Evolutionary conservation across 2,113 vertebrate species (phyloP).

Genomic region (Empidonax alnorum): DNA sequence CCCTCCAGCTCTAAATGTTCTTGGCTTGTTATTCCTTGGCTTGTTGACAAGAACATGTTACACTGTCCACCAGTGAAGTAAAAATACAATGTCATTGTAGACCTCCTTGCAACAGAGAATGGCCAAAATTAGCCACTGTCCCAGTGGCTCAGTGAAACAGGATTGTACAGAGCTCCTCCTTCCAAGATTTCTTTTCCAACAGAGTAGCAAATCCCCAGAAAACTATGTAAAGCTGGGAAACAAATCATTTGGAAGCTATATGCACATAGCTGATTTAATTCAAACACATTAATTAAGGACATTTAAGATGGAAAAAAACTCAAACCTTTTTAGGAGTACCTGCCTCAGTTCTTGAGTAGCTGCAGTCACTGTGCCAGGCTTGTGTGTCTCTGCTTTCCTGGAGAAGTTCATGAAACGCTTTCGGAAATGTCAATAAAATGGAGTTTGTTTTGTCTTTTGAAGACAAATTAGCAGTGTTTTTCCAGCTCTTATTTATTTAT

Average conservation of each 20-base stretch:
- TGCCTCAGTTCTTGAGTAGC: not conserved
- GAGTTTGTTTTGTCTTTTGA: not conserved
- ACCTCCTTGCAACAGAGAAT: not conserved
- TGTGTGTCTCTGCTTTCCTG: not conserved
- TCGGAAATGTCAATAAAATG: not conserved
- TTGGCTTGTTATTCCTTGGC: not conserved
- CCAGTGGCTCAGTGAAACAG: slow-evolving; percentile 1
- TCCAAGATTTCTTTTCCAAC: slow-evolving; percentile 21
- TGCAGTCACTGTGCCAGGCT: not conserved
- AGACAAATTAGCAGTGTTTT: not conserved
- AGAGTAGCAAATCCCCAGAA: not conserved
- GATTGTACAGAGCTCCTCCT: not conserved
- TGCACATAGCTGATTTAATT: not conserved
- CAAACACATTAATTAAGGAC: not conserved
- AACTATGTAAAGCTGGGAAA: not conserved
- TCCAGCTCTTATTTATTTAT: not conserved
- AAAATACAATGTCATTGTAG: not conserved
- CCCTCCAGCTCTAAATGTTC: not conserved
- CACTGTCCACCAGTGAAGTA: not conserved
- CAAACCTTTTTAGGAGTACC: not conserved
- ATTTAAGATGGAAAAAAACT: not conserved
- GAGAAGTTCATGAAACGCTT: not conserved
- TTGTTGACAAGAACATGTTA: too few species aligned
- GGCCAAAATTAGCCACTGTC: not conserved
- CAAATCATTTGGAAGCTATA: slow-evolving; percentile 42